These are phyloP conservation scores for Rhaphigaster nebulosa DNA, from an alignment of 2,888 invertebrate species.

Conservation along the genomic window DNA sequence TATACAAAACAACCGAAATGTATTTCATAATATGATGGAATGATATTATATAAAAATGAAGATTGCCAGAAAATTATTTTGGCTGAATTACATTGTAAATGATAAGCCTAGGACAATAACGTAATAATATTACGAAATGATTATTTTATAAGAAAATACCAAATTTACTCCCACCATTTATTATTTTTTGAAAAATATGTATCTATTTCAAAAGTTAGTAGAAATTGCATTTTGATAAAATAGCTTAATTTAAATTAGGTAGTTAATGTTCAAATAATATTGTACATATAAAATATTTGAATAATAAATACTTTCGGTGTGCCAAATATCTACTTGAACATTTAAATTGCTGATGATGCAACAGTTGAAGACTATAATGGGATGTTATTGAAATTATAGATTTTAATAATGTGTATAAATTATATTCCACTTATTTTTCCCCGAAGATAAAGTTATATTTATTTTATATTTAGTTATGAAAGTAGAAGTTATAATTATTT, in stretches of 20 bases:
- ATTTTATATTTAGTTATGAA: constrained; percentile 49
- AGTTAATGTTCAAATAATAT: not conserved
- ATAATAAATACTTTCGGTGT: not conserved
- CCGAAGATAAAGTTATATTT: constrained; percentile 26
- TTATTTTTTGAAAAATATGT: not conserved
- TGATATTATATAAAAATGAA: too few species aligned
- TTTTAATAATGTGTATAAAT: constrained; percentile 7
- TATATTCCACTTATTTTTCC: not conserved
- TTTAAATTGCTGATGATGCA: constrained; percentile 17
- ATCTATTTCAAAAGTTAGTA: not conserved
- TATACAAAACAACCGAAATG: not conserved
- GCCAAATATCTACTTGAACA: constrained; percentile 37
- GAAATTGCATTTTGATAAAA: not conserved
- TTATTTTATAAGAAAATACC: constrained; percentile 5
- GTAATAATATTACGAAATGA: not conserved
- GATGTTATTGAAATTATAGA: not conserved
- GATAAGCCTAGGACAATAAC: constrained; percentile 28
- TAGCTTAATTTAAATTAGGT: constrained; percentile 14
- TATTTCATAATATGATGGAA: not conserved
- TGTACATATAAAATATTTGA: constrained; percentile 12
- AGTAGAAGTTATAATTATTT: constrained; percentile 51
- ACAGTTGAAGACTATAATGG: not conserved
- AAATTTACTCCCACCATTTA: not conserved
- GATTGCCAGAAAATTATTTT: not conserved
- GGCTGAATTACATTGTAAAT: constrained; percentile 2